Percentiles rank a stretch among this genome's conserved stretches.
Evolutionary conservation across 2,797 vertebrate genomes (phyloP).

Genomic region (Sebastes oblongus): DNA sequence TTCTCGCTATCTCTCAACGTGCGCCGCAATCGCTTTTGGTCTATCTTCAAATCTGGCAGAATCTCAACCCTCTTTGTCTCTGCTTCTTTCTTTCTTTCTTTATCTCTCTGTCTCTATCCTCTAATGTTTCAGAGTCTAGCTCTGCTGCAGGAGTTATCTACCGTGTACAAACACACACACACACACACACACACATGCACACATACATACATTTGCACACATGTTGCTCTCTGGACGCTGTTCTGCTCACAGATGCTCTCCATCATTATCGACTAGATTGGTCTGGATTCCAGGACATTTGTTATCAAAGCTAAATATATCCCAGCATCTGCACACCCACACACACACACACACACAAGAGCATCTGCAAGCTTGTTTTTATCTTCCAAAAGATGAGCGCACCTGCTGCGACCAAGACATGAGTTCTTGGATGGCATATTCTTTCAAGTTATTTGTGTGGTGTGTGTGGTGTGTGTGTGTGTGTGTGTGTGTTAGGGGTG

Average conservation of each 20-base stretch:
- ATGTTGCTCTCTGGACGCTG: constrained; percentile 45
- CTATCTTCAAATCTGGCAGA: not conserved
- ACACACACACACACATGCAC: constrained; percentile 9
- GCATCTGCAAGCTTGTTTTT: constrained; percentile 21
- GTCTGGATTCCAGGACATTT: constrained; percentile 61
- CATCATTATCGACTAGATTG: constrained; percentile 67
- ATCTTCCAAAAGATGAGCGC: constrained; percentile 16
- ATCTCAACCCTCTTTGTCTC: not conserved
- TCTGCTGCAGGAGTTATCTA: constrained; percentile 15
- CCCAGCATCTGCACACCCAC: constrained; percentile 46
- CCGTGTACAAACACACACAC: not conserved
- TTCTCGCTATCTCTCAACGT: not conserved
- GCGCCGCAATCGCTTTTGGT: not conserved
- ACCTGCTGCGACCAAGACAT: constrained; percentile 31
- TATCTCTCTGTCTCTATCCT: not conserved
- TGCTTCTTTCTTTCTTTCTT: not conserved
- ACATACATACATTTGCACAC: constrained; percentile 9
- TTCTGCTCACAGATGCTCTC: constrained; percentile 60
- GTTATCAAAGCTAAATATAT: constrained; percentile 63
- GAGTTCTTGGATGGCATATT: not conserved
- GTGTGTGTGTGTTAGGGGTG: not conserved
- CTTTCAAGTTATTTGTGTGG: not conserved
- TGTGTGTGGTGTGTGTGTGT: no score
- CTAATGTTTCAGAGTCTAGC: constrained; percentile 10
- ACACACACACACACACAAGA: not conserved